Evolutionary conservation across 2,113 vertebrate species (phyloP), one percentile per base, ranked within the genome.

Genomic region (Corythoichthys haematopterus): DNA sequence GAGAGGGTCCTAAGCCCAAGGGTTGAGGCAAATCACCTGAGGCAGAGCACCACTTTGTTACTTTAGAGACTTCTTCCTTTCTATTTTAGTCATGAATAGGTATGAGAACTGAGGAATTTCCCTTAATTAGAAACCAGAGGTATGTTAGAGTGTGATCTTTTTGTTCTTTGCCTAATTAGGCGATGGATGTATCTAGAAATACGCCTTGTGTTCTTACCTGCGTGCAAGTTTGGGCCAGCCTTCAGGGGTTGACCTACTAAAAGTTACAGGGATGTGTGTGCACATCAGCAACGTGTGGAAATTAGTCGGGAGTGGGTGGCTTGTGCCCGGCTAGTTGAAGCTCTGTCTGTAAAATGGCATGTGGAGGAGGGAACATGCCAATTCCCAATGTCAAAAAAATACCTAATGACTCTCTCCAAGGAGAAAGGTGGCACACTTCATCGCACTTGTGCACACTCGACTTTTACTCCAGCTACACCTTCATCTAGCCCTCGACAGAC

Each of bases 81-180:
- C 85, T 86, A 82, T 90, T 86, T 87, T 80, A 81, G 79, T 87
- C 84, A 82, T 88, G 84, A 88, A 90, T 85, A 87, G 80, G 80
- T 87, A 89, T 86, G 85, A 89, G 82, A 86, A 88, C 85, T 78
- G 65, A 87, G 80, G 79, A 77, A 84, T 88, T 88, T 85, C 87
- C 87, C 82, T 84, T 90, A 85, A 88, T 90, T 87, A 88, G 83
- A 88, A 81, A 88, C 77, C 64, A 47, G 58, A 80, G 78, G 82
- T 87, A 82, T 64, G 70, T 37, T 58, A 67, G 74, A 78, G 80
- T 79, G 77, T 76, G 84, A 81, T 88, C 85, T 87, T 90, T 87
- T 90, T 86, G 80, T 90, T 87, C 82, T 87, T 69, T 70, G 69
- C 75, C 80, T 90, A 88, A 90, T 90, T 83, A 90, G 84, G 71